Percentiles rank a stretch among this genome's conserved stretches.
These are phyloP conservation scores for Euplexia lucipara DNA, from an alignment of 2,888 invertebrate species.

Conservation along the genomic window DNA sequence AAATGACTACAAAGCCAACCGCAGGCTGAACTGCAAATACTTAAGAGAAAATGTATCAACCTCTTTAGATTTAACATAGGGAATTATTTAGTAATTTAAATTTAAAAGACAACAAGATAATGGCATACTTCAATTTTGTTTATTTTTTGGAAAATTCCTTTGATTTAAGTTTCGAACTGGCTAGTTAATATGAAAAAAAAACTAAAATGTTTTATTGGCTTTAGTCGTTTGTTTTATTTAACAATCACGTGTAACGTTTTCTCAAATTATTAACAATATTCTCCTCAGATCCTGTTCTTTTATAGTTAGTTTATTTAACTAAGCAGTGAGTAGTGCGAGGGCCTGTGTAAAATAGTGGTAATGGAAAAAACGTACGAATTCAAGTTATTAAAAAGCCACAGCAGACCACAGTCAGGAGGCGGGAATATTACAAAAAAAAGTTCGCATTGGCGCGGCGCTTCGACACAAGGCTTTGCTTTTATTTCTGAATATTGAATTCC, in stretches of 20 bases:
- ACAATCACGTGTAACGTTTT: background rate
- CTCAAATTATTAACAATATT: background rate
- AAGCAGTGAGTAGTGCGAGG: background rate
- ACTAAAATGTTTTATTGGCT: background rate
- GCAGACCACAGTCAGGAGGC: slow-evolving; percentile 30
- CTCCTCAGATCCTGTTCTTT: background rate
- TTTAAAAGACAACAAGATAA: background rate
- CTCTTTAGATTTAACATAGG: background rate
- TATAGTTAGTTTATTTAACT: slow-evolving; percentile 1
- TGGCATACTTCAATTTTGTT: no score
- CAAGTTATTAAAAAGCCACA: slow-evolving; percentile 44
- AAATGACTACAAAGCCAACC: background rate
- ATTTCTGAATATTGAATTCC: slow-evolving; percentile 87
- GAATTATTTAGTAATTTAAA: background rate
- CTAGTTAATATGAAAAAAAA: slow-evolving; percentile 1
- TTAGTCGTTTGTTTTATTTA: slow-evolving; percentile 7
- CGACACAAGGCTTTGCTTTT: slow-evolving; percentile 75
- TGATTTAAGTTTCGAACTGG: background rate
- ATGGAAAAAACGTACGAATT: slow-evolving; percentile 1
- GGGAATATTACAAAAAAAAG: slow-evolving; percentile 47
- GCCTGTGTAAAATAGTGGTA: background rate
- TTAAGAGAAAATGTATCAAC: background rate
- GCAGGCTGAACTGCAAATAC: background rate
- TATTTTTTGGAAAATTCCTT: no score
- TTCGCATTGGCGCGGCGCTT: slow-evolving; percentile 68